A percentile compares a stretch with the other conserved stretches of the same genome.
Evolutionary conservation across 2,797 vertebrate genomes (phyloP).

Genomic region (Taeniopygia guttata): DNA sequence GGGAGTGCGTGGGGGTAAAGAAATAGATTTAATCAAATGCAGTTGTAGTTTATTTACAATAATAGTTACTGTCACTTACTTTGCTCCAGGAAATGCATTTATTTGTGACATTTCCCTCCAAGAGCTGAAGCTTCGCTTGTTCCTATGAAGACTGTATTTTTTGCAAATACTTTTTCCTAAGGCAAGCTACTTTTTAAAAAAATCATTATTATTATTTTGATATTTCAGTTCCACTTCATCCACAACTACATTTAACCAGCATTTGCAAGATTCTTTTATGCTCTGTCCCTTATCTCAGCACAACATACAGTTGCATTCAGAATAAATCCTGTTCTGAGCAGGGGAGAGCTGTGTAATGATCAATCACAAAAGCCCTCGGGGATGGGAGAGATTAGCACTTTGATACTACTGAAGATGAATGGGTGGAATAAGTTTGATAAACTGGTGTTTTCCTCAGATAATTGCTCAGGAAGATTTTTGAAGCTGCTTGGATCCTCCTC

Average conservation of each 20-base stretch:
- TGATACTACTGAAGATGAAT: constrained; percentile 66
- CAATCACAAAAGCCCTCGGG: constrained; percentile 47
- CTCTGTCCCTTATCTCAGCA: not conserved
- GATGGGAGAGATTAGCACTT: constrained; percentile 36
- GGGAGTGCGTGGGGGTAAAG: not conserved
- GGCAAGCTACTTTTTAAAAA: not conserved
- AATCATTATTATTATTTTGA: not conserved
- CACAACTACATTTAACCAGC: not conserved
- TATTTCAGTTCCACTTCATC: not conserved
- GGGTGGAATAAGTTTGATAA: constrained; percentile 57
- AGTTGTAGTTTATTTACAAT: not conserved
- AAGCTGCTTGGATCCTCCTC: not conserved
- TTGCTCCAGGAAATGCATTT: not conserved
- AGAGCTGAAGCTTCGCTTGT: not conserved
- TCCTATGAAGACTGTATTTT: not conserved
- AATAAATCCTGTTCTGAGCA: constrained; percentile 17
- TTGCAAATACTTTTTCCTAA: not conserved
- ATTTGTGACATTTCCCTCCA: not conserved
- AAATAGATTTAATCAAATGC: not conserved
- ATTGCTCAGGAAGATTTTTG: constrained; percentile 12
- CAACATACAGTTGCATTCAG: not conserved
- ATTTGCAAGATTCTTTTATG: not conserved
- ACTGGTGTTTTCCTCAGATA: constrained; percentile 29
- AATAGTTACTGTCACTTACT: not conserved
- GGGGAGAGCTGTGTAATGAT: constrained; percentile 32